A percentile compares a stretch with the other conserved stretches of the same genome.
Conservation (phyloP, 2,888 invertebrate species). For the Ormyrus pomaceus region DNA sequence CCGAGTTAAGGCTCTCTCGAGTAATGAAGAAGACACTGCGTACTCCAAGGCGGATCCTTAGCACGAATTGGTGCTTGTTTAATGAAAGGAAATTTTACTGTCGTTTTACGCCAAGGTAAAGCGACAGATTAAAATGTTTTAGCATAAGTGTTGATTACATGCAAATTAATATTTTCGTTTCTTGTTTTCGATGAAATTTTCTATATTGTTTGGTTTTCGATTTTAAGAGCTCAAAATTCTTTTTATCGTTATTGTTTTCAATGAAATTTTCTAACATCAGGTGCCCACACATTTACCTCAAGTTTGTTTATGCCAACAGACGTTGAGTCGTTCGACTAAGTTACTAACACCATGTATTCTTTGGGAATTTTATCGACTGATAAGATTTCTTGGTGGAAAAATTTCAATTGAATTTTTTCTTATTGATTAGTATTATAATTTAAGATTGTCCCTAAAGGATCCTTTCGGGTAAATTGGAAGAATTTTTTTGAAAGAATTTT, state of each 20-base stretch:
- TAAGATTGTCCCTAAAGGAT: slow-evolving; percentile 7
- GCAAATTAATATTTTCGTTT: neutral
- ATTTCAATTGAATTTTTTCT: slow-evolving; percentile 17
- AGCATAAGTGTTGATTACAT: neutral
- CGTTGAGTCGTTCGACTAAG: slow-evolving; percentile 42
- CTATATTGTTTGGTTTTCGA: neutral
- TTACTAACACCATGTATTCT: slow-evolving; percentile 43
- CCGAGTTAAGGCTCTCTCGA: neutral
- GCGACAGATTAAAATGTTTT: too few species aligned
- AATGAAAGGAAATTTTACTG: too few species aligned
- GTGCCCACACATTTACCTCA: slow-evolving; percentile 37
- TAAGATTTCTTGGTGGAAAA: slow-evolving; percentile 44
- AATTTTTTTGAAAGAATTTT: slow-evolving; percentile 25
- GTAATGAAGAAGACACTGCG: too few species aligned
- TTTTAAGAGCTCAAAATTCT: neutral
- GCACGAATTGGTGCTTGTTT: too few species aligned
- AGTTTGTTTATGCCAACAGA: slow-evolving; percentile 33
- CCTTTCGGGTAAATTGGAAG: neutral
- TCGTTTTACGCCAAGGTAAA: too few species aligned
- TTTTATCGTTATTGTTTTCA: slow-evolving; percentile 37
- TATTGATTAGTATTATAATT: slow-evolving; percentile 6
- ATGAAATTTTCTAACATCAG: slow-evolving; percentile 42
- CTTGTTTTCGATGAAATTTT: neutral
- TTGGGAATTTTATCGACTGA: slow-evolving; percentile 32
- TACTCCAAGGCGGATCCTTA: too few species aligned